Base-by-base conservation (phyloP, 2,113 vertebrate species). In the Collichthys lucidus region DNA sequence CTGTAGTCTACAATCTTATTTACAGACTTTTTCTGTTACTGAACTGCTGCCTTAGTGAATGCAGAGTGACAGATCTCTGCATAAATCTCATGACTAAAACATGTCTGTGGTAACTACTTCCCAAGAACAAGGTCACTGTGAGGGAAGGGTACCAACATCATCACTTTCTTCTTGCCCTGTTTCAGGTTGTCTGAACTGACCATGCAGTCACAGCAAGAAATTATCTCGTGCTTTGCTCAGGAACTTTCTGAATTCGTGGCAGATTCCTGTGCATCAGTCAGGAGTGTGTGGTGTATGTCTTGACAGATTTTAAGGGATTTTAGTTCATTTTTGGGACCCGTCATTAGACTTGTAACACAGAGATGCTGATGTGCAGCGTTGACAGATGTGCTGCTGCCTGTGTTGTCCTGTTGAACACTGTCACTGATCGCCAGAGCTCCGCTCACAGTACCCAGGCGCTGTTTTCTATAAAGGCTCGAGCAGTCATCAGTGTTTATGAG, bases 101-200 rank as follows among this genome's bases (percentile, higher is more conserved):
- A 35, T 35, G 35, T 35, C 35, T 35, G 35, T 35, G 35, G 35
- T 35, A 79, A 87, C 85, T 87, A 76, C 74, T 88, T 85, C 84
- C 84, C 79, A 77, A 67, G 68, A 76, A 81, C 82, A 80, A 35
- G 6, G 80, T 82, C 73, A 79, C 11, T 1, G 85, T 85, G 79
- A 67, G 60, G 77, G 81, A 26, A 70, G 46, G 83, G 94, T 26
- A 99, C 97, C 92, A 99, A 91, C 96, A 99, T 95, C 98, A 99
- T 99, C 85, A 99, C 96, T 94, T 99, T 99, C 95, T 99, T 99
- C 95, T 99, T 99, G 95, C 98, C 98, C 95, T 99, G 98, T 93
- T 99, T 99, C 88, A 99, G 97, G 96, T 99, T 99, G 95, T 99
- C 97, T 91, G 93, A 99, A 99, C 90, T 99, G 98, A 99, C 98